Evolutionary conservation across 2,797 vertebrate genomes (phyloP).

Genomic region (Siniperca scherzeri): DNA sequence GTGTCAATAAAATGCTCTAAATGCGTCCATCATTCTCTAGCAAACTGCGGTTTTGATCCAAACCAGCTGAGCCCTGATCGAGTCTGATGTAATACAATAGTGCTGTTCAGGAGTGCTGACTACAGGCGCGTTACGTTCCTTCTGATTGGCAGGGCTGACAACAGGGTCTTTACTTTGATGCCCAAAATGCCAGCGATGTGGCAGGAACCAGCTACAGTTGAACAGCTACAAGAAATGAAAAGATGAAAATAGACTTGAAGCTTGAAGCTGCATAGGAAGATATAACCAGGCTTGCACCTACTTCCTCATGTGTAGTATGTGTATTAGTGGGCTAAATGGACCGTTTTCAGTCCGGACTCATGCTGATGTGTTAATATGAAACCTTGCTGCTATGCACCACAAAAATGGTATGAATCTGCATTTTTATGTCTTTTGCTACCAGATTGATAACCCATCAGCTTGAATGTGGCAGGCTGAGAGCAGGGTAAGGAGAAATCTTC

Average conservation of each 20-base stretch:
- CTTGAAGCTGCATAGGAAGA: slow-evolving; percentile 30
- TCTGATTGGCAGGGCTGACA: slow-evolving; percentile 40
- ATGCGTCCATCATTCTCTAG: slow-evolving; percentile 14
- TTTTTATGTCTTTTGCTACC: slow-evolving; percentile 62
- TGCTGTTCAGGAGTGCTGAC: slow-evolving; percentile 16
- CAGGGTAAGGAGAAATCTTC: slow-evolving; percentile 48
- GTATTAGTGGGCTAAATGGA: slow-evolving; percentile 23
- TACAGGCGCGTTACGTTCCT: not conserved
- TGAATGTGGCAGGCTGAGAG: slow-evolving; percentile 44
- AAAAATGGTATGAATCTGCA: slow-evolving; percentile 67
- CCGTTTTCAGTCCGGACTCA: slow-evolving; percentile 45
- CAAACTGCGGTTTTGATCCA: slow-evolving; percentile 22
- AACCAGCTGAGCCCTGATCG: slow-evolving; percentile 28
- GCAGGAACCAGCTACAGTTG: slow-evolving; percentile 20
- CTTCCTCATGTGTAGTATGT: slow-evolving; percentile 5
- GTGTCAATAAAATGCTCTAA: slow-evolving; percentile 9
- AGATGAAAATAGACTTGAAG: slow-evolving; percentile 14
- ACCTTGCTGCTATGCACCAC: slow-evolving; percentile 18
- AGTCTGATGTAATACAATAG: slow-evolving; percentile 19
- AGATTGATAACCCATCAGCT: slow-evolving; percentile 66
- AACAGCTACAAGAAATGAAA: slow-evolving; percentile 9
- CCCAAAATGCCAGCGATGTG: slow-evolving; percentile 15
- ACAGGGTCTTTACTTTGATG: slow-evolving; percentile 20
- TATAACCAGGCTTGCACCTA: slow-evolving; percentile 1
- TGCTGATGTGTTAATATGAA: slow-evolving; percentile 56